These are phyloP conservation scores for Heterodera filipjevi DNA, from an alignment of 2,888 invertebrate species.

Conservation along the genomic window DNA sequence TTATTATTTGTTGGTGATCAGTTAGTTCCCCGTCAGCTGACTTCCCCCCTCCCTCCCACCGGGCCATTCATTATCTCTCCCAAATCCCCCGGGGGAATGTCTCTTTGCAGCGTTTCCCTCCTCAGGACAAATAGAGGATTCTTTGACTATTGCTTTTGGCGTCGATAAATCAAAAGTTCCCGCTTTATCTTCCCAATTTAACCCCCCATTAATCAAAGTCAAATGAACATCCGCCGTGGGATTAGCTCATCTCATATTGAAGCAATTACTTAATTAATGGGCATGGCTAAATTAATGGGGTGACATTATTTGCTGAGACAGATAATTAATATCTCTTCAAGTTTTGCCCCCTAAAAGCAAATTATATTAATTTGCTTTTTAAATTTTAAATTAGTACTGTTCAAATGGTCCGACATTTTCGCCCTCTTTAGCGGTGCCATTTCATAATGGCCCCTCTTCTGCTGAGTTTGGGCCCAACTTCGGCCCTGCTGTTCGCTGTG, in stretches of 20 bases:
- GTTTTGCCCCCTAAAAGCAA: too few relatives aligned
- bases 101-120: not conserved
- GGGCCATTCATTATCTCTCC: not conserved
- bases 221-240: not conserved
- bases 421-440: not conserved
- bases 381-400: too few relatives aligned
- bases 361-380: too few relatives aligned
- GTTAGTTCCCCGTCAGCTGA: constrained; percentile 1
- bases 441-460: not conserved
- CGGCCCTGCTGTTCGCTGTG: not conserved
- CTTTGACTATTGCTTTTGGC: not conserved
- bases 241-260: not conserved
- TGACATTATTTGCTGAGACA: not conserved
- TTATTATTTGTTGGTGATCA: constrained; percentile 9
- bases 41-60: not conserved
- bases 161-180: not conserved
- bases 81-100: not conserved
- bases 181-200: not conserved
- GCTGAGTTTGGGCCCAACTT: not conserved
- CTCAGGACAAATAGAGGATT: not conserved
- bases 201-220: constrained; percentile 6
- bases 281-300: not conserved
- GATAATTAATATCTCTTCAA: not conserved
- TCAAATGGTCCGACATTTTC: too few relatives aligned
- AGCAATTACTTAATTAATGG: not conserved